A percentile compares a stretch with the other conserved stretches of the same genome.
phyloP scores from a whole-genome alignment of 2,888 invertebrate genomes.

The Drosophila melanosoma region DNA sequence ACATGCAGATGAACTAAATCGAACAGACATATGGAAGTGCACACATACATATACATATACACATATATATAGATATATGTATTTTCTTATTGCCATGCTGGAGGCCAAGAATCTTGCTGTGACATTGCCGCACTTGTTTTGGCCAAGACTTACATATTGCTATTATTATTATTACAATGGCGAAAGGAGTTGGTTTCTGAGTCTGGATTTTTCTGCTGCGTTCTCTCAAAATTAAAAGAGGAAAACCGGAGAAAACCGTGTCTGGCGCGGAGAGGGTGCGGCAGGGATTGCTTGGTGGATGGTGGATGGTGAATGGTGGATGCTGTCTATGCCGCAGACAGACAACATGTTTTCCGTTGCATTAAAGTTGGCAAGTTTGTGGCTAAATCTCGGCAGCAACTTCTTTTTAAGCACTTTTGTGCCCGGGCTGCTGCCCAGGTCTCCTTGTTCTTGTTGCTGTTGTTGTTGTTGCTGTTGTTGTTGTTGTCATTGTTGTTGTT shows the following conservation, averaged over 20 bases:
- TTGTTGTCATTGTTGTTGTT: constrained; percentile 19
- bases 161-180: constrained; percentile 35
- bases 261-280: neutral
- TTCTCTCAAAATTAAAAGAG: constrained; percentile 27
- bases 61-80: neutral
- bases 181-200: constrained; percentile 7
- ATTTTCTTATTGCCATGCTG: constrained; percentile 1
- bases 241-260: neutral
- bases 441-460: constrained; percentile 18
- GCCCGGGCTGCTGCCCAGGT: constrained; percentile 8
- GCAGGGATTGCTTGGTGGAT: neutral
- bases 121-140: constrained; percentile 24
- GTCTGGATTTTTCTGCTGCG: neutral
- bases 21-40: neutral
- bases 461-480: constrained; percentile 30
- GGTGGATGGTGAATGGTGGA: neutral
- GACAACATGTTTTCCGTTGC: constrained; percentile 26
- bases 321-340: constrained; percentile 16
- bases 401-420: constrained; percentile 33
- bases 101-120: constrained; percentile 14
- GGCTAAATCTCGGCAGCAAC: constrained; percentile 49
- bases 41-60: too few species aligned
- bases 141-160: constrained; percentile 25
- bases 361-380: constrained; percentile 55
- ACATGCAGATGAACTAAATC: neutral